These are phyloP conservation scores for Echinops telfairi DNA, from an alignment of 2,113 vertebrate genomes.

Conservation along the genomic window DNA sequence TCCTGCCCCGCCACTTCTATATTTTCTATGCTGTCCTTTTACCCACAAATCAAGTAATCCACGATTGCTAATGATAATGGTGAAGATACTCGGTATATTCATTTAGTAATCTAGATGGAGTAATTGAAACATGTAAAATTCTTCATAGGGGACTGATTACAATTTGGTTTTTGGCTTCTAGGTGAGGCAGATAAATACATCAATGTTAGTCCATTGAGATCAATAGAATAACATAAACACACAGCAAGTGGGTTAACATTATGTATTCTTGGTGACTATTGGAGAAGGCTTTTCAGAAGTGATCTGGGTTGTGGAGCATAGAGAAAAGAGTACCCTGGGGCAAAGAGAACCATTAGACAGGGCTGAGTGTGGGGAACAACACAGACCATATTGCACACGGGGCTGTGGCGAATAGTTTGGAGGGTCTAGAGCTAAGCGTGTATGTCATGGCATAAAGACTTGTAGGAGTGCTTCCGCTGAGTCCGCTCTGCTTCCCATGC, in stretches of 20 bases:
- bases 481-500: too few species aligned
- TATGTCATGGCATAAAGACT: background rate
- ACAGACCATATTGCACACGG: background rate
- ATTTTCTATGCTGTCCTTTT: background rate
- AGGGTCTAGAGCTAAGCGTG: background rate
- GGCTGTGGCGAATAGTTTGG: background rate
- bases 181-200: background rate
- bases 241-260: background rate
- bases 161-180: background rate
- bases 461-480: background rate
- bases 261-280: background rate
- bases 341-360: background rate
- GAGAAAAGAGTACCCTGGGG: background rate
- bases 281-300: background rate
- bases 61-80: background rate
- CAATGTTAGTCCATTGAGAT: too few species aligned
- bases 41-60: background rate
- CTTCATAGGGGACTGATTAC: background rate
- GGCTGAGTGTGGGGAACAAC: background rate
- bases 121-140: background rate
- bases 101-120: background rate
- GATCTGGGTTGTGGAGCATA: background rate
- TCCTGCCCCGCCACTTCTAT: background rate
- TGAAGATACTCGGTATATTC: background rate
- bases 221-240: background rate